Conservation (phyloP, 2,113 vertebrate genomes). For the Rhinolophus ferrumequinum region DNA sequence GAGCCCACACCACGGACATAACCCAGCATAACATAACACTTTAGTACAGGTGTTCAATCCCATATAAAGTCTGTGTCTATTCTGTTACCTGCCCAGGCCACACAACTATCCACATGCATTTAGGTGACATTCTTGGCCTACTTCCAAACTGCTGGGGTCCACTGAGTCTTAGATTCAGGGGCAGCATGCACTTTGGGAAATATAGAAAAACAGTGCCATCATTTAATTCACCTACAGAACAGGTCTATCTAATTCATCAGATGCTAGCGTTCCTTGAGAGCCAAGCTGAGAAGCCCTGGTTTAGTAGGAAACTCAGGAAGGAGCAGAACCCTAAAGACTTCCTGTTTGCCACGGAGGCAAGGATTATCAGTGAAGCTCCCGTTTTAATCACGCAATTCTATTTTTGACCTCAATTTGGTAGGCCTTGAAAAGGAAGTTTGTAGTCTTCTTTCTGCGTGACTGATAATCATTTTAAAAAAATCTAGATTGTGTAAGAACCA, state of each 20-base stretch:
- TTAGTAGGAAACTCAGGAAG: background rate
- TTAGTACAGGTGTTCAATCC: accelerated
- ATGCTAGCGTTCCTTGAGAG: background rate
- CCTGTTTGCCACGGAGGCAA: accelerated
- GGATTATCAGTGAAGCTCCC: background rate
- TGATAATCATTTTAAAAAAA: background rate
- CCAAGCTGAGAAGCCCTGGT: background rate
- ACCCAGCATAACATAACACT: too few species aligned
- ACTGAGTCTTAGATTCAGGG: background rate
- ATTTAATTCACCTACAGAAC: background rate
- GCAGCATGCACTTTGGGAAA: too few species aligned
- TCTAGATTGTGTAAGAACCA: background rate
- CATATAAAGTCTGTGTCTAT: background rate
- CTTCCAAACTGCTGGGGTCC: background rate
- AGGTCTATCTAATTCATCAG: background rate
- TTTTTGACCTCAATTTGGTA: background rate
- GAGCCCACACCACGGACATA: accelerated
- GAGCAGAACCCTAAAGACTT: background rate
- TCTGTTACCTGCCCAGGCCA: background rate
- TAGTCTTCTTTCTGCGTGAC: background rate
- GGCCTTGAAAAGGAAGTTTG: background rate
- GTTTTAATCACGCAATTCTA: background rate
- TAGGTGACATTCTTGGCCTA: background rate
- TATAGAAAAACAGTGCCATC: background rate
- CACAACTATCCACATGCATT: accelerated